Percentiles rank a stretch among this genome's conserved stretches.
These are phyloP conservation scores for Drosophila paranaensis DNA, from an alignment of 2,888 invertebrate genomes.

Conservation along the genomic window DNA sequence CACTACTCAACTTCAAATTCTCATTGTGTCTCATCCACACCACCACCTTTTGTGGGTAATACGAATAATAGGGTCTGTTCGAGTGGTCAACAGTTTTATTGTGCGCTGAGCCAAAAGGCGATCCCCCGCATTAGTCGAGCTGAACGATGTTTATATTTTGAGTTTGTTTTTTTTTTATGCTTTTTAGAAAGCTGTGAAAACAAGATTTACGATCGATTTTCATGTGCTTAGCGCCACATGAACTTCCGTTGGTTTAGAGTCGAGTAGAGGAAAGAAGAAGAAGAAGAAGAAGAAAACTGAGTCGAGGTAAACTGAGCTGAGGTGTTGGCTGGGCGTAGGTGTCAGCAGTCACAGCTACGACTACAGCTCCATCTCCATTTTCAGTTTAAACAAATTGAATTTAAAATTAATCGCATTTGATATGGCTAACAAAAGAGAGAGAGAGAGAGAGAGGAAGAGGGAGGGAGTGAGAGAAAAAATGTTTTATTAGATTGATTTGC, in stretches of 20 bases:
- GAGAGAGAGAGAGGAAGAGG: constrained; percentile 10
- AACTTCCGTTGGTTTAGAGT: constrained; percentile 71
- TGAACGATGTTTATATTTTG: constrained; percentile 22
- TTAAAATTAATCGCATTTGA: constrained; percentile 67
- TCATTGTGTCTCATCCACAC: too few relatives aligned
- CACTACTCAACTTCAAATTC: too few relatives aligned
- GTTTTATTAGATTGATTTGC: constrained; percentile 83
- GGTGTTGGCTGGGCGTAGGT: constrained; percentile 66
- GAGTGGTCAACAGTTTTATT: constrained; percentile 49
- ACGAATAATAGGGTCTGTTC: constrained; percentile 12
- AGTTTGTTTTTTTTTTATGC: too few relatives aligned
- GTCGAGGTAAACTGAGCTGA: constrained; percentile 14
- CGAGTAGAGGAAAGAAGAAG: constrained; percentile 15
- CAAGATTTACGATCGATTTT: constrained; percentile 64
- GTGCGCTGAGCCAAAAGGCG: constrained; percentile 39
- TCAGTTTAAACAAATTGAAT: constrained; percentile 59
- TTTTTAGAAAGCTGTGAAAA: constrained; percentile 58
- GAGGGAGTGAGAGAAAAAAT: constrained; percentile 44
- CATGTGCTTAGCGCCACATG: constrained; percentile 74
- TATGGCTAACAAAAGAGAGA: constrained; percentile 45
- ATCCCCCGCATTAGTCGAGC: constrained; percentile 49
- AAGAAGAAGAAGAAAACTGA: background rate
- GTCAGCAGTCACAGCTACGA: constrained; percentile 41
- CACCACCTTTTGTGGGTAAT: constrained; percentile 9
- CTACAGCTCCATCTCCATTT: constrained; percentile 14